A percentile compares a stretch with the other conserved stretches of the same genome.
Conservation (phyloP, 2,113 vertebrate genomes). For the Willisornis vidua region DNA sequence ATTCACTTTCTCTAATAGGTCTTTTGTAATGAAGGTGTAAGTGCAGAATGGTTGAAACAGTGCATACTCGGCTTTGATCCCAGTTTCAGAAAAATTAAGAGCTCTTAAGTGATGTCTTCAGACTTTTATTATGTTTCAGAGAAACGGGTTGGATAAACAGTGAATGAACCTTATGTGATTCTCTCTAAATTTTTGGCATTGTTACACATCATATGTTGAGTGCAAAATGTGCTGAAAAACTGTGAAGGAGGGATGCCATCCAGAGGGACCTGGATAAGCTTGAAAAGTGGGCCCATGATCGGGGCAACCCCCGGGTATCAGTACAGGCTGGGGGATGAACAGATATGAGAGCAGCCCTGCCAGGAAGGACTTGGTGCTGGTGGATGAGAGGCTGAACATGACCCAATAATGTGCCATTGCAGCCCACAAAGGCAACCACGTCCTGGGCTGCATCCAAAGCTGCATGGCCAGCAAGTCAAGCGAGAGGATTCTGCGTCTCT, state of each 20-base stretch:
- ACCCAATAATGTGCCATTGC: neutral
- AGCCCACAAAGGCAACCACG: rapidly evolving
- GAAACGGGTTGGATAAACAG: neutral
- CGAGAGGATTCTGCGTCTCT: neutral
- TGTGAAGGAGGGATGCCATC: neutral
- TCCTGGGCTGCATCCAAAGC: neutral
- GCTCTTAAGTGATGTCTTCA: neutral
- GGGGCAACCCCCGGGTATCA: rapidly evolving
- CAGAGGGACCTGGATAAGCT: neutral
- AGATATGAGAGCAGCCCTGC: neutral
- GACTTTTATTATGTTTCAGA: neutral
- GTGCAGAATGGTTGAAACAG: neutral
- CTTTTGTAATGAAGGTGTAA: neutral
- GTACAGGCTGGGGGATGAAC: neutral
- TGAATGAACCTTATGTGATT: neutral
- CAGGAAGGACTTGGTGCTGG: neutral
- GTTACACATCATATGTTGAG: rapidly evolving
- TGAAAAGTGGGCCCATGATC: neutral
- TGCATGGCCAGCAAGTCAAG: rapidly evolving
- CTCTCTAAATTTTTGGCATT: neutral
- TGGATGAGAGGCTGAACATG: neutral
- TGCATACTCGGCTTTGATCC: neutral
- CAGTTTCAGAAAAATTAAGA: neutral
- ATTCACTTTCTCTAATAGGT: neutral
- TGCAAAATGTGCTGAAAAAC: neutral